Base-by-base conservation (phyloP, 2,113 vertebrate species). In the Macaca mulatta region DNA sequence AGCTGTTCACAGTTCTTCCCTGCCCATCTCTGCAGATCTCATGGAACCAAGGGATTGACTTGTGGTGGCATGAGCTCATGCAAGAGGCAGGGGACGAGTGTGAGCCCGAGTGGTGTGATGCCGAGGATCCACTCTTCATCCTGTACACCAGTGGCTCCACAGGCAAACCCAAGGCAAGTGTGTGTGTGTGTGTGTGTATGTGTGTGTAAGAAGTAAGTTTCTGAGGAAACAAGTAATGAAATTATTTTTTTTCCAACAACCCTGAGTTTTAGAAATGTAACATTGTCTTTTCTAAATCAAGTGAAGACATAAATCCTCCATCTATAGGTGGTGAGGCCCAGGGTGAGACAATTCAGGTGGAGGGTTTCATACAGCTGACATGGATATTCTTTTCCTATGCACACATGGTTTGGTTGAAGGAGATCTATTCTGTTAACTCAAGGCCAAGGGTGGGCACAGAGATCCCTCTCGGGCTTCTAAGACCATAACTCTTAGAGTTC, bases 91-190 rank as follows among this genome's bases (percentile, higher is more conserved):
- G 99, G 5, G 98, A 98, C 0, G 99, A 99, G 97, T 99, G 99
- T 57, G 99, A 99, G 67, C 99, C 99, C 0, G 99, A 99, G 98
- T 99, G 99, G 99, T 99, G 99, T 11, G 99, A 99, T 0, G 99
- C 99, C 0, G 99, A 99, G 97, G 99, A 99, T 80, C 99, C 99
- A 1, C 99, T 99, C 67, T 99, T 99, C 98, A 99, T 99, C 97
- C 99, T 99, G 75, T 99, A 99, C 96, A 99, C 99, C 0, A 99
- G 99, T 3, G 99, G 99, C 91, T 99, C 99, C 3, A 99, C 99
- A 0, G 99, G 99, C 32, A 99, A 99, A 97, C 99, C 99, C 27
- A 99, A 99, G 99, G 99, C 99, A 98, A 12, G 84, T 82, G 38
- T 70, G 72, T 79, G n/a, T 43, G 43, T 81, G n/a, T 82, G 48